phyloP scores from a whole-genome alignment of 2,888 invertebrate species.

The Schizaphis graminum region DNA sequence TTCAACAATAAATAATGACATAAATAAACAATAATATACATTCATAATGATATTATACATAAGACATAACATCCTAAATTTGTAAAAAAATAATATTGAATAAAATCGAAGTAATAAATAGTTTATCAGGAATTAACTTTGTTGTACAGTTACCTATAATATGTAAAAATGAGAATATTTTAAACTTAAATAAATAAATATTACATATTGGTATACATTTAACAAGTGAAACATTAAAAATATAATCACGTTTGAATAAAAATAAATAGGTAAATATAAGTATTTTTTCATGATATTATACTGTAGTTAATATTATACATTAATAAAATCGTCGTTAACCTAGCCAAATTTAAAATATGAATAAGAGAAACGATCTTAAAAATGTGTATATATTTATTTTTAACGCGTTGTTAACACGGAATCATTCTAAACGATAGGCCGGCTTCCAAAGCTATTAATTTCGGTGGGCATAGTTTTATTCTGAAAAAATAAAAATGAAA shows the following conservation, averaged over 20 bases:
- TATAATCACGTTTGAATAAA: constrained; percentile 5
- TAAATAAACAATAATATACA: not conserved
- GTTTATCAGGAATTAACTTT: not conserved
- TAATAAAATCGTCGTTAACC: not conserved
- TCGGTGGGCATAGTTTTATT: constrained; percentile 52
- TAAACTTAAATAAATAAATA: constrained; percentile 29
- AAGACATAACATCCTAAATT: not conserved
- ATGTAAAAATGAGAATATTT: not conserved
- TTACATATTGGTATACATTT: not conserved
- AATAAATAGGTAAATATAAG: constrained; percentile 20
- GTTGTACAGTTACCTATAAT: not conserved
- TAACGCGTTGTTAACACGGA: constrained; percentile 19
- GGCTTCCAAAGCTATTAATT: constrained; percentile 46
- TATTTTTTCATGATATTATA: constrained; percentile 15
- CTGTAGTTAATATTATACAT: not conserved
- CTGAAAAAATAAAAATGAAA: constrained; percentile 22
- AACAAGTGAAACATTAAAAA: not conserved
- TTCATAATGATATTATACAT: not conserved
- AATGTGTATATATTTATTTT: not conserved
- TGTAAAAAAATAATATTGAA: not conserved
- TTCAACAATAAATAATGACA: not conserved
- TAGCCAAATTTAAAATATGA: not conserved
- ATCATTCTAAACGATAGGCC: constrained; percentile 59
- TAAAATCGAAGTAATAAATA: not conserved
- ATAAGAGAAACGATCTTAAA: not conserved